Conservation (phyloP, 2,888 invertebrate species). For the Frankliniella intonsa region DNA sequence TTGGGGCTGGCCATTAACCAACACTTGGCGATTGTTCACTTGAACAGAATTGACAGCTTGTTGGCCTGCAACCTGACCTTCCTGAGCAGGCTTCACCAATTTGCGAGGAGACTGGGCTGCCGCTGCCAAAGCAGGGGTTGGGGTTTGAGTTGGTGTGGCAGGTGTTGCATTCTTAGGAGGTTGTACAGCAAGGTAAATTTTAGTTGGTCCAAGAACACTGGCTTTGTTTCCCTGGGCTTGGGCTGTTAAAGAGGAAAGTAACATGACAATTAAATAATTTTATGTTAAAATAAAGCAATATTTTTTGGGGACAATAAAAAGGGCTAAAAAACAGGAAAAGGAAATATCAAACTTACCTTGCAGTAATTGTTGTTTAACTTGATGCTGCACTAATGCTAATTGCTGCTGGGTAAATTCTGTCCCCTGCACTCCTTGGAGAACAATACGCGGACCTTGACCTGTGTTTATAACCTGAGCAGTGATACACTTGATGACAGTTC, state of each 20-base stretch:
- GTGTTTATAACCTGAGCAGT: conserved; percentile 79
- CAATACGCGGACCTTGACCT: conserved; percentile 77
- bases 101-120: neutral
- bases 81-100: neutral
- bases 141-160: conserved; percentile 29
- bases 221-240: conserved; percentile 83
- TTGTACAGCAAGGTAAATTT: conserved; percentile 80
- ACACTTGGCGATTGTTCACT: neutral
- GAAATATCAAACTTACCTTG: conserved; percentile 58
- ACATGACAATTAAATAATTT: conserved; percentile 7
- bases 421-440: conserved; percentile 77
- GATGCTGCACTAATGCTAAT: conserved; percentile 75
- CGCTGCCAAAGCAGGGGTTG: neutral
- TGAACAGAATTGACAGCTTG: neutral
- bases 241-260: conserved; percentile 51
- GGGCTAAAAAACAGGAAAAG: conserved; percentile 33
- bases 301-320: neutral
- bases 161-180: conserved; percentile 50
- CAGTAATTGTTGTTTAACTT: conserved; percentile 81
- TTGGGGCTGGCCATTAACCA: conserved; percentile 34
- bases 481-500: conserved; percentile 80
- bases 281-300: conserved; percentile 1
- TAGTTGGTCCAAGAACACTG: conserved; percentile 77
- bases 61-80: conserved; percentile 10
- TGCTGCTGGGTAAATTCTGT: conserved; percentile 79